These are phyloP conservation scores for Cnemophilus loriae DNA, from an alignment of 2,113 vertebrate genomes.

Conservation along the genomic window DNA sequence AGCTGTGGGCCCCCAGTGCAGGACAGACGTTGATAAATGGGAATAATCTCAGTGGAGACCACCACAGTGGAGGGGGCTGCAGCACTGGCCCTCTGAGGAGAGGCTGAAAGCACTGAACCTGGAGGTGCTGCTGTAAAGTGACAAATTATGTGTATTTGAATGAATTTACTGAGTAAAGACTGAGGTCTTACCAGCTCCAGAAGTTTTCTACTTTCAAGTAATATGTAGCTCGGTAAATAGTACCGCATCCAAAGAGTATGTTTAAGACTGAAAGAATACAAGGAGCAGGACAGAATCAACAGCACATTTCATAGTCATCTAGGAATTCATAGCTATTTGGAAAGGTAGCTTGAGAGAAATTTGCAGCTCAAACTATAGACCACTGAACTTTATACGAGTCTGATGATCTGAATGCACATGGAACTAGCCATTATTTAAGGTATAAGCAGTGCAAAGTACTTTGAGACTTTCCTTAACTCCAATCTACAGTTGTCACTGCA, in stretches of 20 bases:
- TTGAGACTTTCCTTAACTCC: neutral
- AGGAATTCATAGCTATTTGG: neutral
- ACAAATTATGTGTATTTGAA: neutral
- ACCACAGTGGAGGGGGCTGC: neutral
- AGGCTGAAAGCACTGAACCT: neutral
- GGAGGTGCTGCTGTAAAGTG: neutral
- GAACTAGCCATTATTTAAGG: neutral
- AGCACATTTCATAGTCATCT: neutral
- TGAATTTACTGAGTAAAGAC: neutral
- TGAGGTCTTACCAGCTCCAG: neutral
- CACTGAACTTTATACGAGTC: neutral
- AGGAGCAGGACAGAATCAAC: neutral
- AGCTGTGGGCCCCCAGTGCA: accelerated
- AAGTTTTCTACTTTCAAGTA: neutral
- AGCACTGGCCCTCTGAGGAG: neutral
- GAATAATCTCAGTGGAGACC: neutral
- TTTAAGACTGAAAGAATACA: neutral
- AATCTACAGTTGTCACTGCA: neutral
- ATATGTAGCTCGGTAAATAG: neutral
- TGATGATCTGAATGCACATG: neutral
- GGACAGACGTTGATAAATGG: neutral
- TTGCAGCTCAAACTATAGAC: neutral
- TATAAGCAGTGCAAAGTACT: neutral
- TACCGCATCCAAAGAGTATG: neutral
- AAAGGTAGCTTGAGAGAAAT: neutral